Percentiles rank a stretch among this genome's conserved stretches.
phyloP scores from a whole-genome alignment of 2,797 vertebrate genomes.

The Amazonetta brasiliensis region DNA sequence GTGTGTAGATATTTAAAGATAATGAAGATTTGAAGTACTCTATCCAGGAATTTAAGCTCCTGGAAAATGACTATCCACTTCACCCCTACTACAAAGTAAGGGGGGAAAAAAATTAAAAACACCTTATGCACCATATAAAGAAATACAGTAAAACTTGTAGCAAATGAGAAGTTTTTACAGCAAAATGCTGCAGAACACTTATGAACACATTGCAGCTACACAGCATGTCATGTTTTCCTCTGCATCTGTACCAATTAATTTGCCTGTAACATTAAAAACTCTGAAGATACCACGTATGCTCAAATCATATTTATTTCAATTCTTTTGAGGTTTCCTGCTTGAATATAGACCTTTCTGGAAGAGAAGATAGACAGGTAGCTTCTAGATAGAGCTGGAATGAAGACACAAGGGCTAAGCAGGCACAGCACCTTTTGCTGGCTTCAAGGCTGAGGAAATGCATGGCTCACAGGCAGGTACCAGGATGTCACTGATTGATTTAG shows the following conservation, averaged over 20 bases:
- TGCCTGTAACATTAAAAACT: not conserved
- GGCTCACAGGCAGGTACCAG: not conserved
- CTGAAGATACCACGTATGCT: not conserved
- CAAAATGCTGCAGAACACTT: not conserved
- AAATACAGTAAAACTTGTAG: not conserved
- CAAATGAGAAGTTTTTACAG: not conserved
- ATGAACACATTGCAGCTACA: not conserved
- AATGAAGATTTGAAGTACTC: not conserved
- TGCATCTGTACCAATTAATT: not conserved
- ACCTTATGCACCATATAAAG: not conserved
- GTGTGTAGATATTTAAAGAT: not conserved
- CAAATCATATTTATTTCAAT: not conserved
- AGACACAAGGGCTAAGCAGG: not conserved
- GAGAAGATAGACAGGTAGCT: not conserved
- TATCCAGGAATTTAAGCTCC: not conserved
- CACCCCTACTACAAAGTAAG: not conserved
- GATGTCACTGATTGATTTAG: not conserved
- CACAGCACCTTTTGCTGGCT: not conserved
- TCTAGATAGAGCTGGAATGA: not conserved
- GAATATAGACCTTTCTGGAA: not conserved
- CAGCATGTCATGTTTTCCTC: not conserved
- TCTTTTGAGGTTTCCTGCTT: not conserved
- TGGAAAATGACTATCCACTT: not conserved
- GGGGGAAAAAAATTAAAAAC: not conserved
- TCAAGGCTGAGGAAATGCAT: accelerated